These are phyloP conservation scores for Apodemus sylvaticus DNA, from an alignment of 2,113 vertebrate genomes.

Conservation along the genomic window DNA sequence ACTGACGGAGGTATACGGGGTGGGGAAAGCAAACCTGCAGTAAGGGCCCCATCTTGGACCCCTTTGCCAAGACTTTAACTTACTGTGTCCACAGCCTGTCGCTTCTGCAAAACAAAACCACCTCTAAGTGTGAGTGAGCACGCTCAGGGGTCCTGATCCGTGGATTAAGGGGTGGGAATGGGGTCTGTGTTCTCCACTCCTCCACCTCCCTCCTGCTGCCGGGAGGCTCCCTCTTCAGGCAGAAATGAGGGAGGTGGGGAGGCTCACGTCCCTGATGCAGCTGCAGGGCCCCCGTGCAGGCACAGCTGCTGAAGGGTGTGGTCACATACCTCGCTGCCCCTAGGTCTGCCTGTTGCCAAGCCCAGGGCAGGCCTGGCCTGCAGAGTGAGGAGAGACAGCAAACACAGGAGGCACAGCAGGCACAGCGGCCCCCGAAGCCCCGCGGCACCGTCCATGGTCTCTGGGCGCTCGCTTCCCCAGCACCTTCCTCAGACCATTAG, in stretches of 20 bases:
- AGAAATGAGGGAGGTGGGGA: not conserved
- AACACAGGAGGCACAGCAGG: conserved; percentile 64
- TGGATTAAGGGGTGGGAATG: not conserved
- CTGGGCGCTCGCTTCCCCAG: conserved; percentile 21
- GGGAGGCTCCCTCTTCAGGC: not conserved
- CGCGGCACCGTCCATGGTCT: conserved; percentile 67
- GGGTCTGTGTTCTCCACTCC: not conserved
- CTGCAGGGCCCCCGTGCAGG: not conserved
- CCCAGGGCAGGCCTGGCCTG: conserved; percentile 57
- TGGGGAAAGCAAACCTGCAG: not conserved
- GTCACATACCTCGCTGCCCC: conserved; percentile 83
- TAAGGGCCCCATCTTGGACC: not conserved
- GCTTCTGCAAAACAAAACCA: conserved; percentile 83
- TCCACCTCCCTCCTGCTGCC: not conserved
- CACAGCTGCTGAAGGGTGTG: not conserved
- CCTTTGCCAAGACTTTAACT: conserved; percentile 75
- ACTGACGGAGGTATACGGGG: not conserved
- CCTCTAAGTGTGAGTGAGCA: not conserved
- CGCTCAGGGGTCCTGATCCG: accelerated
- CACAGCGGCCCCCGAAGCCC: conserved; percentile 67
- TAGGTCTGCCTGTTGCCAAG: conserved; percentile 70
- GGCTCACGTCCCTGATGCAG: not conserved
- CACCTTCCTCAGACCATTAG: conserved; percentile 69
- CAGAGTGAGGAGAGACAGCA: conserved; percentile 74
- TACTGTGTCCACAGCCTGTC: conserved; percentile 80